Percentiles rank a stretch among this genome's conserved stretches.
Conservation (phyloP, 2,797 vertebrate genomes). For the Alcedo atthis region DNA sequence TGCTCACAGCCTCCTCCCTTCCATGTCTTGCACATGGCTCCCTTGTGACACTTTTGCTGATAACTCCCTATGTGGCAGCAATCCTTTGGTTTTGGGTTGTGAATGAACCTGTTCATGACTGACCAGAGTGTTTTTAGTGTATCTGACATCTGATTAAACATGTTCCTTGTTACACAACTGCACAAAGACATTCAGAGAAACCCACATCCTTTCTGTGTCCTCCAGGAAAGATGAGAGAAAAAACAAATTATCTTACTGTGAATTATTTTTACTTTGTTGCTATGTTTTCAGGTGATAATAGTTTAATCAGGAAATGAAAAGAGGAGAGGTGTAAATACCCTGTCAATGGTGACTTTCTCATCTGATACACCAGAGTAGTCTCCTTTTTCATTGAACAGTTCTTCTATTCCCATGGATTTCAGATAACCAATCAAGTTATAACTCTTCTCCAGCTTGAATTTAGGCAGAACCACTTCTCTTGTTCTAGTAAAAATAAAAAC, state of each 20-base stretch:
- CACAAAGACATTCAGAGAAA: not conserved
- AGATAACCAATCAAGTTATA: conserved; percentile 90
- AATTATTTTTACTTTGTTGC: not conserved
- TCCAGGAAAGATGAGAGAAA: not conserved
- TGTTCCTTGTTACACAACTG: not conserved
- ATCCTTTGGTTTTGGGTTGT: not conserved
- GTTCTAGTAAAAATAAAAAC: conserved; percentile 79
- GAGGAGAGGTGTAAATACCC: conserved; percentile 76
- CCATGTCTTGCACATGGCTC: accelerated
- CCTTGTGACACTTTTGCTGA: not conserved
- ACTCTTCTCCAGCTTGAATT: conserved; percentile 93
- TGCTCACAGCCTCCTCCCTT: not conserved
- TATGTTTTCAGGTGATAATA: not conserved
- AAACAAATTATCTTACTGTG: not conserved
- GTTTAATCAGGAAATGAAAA: not conserved
- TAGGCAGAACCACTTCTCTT: conserved; percentile 90
- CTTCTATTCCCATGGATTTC: conserved; percentile 88
- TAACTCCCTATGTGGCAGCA: not conserved
- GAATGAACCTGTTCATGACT: not conserved
- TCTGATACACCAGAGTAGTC: conserved; percentile 89
- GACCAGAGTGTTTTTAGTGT: not conserved
- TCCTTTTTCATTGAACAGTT: conserved; percentile 84
- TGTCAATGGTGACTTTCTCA: conserved; percentile 85
- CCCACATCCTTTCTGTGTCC: not conserved
- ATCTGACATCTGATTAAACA: not conserved